phyloP scores from a whole-genome alignment of 2,888 invertebrate genomes.

The Noctua comes region DNA sequence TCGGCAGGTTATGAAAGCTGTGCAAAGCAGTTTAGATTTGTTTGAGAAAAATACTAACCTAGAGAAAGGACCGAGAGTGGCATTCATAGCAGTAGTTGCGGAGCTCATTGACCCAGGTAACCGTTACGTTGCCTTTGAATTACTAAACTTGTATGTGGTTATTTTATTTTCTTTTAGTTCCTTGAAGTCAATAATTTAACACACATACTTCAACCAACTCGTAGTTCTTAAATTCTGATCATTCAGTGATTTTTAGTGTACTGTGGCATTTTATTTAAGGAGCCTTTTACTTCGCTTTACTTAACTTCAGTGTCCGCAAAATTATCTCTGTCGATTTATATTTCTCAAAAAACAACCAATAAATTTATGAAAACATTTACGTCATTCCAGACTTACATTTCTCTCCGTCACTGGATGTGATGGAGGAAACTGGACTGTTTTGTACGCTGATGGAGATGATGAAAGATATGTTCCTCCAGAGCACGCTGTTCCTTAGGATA shows the following conservation, averaged over 20 bases:
- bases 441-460: constrained; percentile 92
- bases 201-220: not conserved
- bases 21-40: constrained; percentile 89
- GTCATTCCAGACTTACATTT: constrained; percentile 91
- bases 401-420: constrained; percentile 93
- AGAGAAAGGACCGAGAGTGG: constrained; percentile 89
- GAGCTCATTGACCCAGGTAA: constrained; percentile 93
- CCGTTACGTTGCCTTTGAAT: not conserved
- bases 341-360: not conserved
- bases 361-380: not conserved
- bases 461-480: constrained; percentile 94
- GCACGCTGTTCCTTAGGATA: constrained; percentile 93
- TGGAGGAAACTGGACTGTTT: constrained; percentile 92
- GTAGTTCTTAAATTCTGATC: not conserved
- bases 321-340: not conserved
- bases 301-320: not conserved
- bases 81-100: constrained; percentile 94
- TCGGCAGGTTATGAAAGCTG: constrained; percentile 85
- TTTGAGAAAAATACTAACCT: constrained; percentile 91
- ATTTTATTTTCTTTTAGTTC: not conserved
- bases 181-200: not conserved
- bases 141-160: not conserved
- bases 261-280: not conserved
- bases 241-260: not conserved
- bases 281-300: not conserved